Evolutionary conservation across 2,113 vertebrate genomes (phyloP).

Genomic region (Periophthalmodon schlosseri): DNA sequence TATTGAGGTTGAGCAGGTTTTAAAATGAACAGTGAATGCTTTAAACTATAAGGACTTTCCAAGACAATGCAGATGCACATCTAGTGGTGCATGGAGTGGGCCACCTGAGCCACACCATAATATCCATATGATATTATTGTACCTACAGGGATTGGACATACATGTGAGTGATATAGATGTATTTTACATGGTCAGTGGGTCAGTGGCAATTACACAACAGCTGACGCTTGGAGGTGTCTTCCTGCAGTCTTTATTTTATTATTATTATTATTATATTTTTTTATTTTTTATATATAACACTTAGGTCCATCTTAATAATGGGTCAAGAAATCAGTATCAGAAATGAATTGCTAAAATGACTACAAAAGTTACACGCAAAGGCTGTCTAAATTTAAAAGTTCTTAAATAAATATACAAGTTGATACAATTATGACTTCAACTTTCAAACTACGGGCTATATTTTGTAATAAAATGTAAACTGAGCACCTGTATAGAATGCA

Average conservation of each 20-base stretch:
- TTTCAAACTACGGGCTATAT: too few relatives aligned
- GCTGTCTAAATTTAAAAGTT: too few relatives aligned
- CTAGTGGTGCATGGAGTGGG: too few relatives aligned
- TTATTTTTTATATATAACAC: too few relatives aligned
- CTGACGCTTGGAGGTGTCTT: not conserved
- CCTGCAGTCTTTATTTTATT: not conserved
- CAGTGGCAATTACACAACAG: not conserved
- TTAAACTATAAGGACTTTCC: not conserved
- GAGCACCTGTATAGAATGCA: not conserved
- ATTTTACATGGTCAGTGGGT: too few relatives aligned
- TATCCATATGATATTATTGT: not conserved
- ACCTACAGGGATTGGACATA: not conserved
- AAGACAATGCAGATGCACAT: not conserved
- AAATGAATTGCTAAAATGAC: too few relatives aligned
- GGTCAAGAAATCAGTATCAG: too few relatives aligned
- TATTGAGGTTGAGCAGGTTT: not conserved
- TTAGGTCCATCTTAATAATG: too few relatives aligned
- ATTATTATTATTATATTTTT: too few relatives aligned
- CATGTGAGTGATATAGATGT: not conserved
- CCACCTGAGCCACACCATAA: not conserved
- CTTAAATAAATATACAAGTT: not conserved
- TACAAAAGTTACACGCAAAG: too few relatives aligned
- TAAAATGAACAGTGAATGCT: not conserved
- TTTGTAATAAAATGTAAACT: not conserved
- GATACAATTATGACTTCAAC: too few relatives aligned